These are phyloP conservation scores for Epizoanthus scotinus DNA, from an alignment of 92 coral and sea anemone species.

Conservation along the genomic window DNA sequence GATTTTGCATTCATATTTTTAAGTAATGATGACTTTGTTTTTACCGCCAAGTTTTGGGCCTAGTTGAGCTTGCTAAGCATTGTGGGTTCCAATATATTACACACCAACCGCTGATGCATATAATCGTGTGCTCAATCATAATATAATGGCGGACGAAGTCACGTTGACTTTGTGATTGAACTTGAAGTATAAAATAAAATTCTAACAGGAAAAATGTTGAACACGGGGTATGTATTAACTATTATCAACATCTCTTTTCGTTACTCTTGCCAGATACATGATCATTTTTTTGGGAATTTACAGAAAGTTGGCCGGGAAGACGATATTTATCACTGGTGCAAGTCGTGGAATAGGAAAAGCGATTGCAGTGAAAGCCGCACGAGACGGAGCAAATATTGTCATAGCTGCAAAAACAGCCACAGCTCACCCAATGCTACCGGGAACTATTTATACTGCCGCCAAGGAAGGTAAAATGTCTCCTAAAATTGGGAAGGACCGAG, in stretches of 20 bases:
- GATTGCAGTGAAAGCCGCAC: constrained; percentile 91
- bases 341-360: constrained; percentile 99
- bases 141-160: background rate
- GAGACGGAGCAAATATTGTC: constrained; percentile 93
- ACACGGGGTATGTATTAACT: constrained; percentile 71
- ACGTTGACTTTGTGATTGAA: too few species aligned
- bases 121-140: constrained; percentile 48
- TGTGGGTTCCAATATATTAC: background rate
- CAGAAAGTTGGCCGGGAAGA: constrained; percentile 92
- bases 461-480: constrained; percentile 71
- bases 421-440: constrained; percentile 87
- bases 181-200: too few species aligned
- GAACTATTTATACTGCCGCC: constrained; percentile 94
- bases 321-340: constrained; percentile 91
- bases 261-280: background rate
- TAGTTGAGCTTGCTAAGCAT: background rate
- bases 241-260: background rate
- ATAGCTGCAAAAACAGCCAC: constrained; percentile 94
- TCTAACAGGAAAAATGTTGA: constrained; percentile 20
- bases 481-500: too few species aligned
- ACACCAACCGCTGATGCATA: constrained; percentile 5
- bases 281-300: background rate
- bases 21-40: too few species aligned
- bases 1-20: constrained; percentile 29
- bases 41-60: background rate